Conservation (phyloP, 1,140 invertebrate genomes). For the Heterodera schachtii region DNA sequence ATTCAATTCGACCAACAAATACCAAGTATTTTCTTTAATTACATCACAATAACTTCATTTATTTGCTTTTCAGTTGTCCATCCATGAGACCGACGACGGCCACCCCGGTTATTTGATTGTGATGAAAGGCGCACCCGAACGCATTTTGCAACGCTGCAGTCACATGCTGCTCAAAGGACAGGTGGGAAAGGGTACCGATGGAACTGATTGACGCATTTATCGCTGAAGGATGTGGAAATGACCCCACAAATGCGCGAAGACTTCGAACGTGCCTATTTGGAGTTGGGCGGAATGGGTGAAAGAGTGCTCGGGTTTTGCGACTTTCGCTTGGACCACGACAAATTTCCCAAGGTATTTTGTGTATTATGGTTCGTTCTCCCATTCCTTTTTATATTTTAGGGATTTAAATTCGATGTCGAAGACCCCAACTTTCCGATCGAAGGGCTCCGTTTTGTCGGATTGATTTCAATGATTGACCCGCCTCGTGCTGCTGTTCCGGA, state of each 20-base stretch:
- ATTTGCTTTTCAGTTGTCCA: constrained; percentile 77
- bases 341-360: constrained; percentile 77
- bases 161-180: constrained; percentile 92
- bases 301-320: constrained; percentile 89
- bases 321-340: constrained; percentile 81
- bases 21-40: constrained; percentile 71
- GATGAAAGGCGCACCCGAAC: constrained; percentile 98
- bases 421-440: constrained; percentile 87
- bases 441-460: constrained; percentile 91
- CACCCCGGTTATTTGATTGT: constrained; percentile 89
- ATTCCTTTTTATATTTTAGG: constrained; percentile 63
- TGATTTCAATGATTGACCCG: constrained; percentile 99
- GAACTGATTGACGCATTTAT: neutral
- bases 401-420: constrained; percentile 89
- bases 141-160: constrained; percentile 87
- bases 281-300: constrained; percentile 95
- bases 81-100: constrained; percentile 81
- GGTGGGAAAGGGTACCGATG: neutral
- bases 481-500: constrained; percentile 88
- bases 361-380: constrained; percentile 39
- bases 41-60: neutral
- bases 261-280: constrained; percentile 96
- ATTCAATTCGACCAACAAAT: constrained; percentile 99
- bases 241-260: constrained; percentile 96
- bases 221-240: constrained; percentile 66